These are phyloP conservation scores for Leucopternis melanops DNA, from an alignment of 2,113 vertebrate genomes.

Conservation along the genomic window DNA sequence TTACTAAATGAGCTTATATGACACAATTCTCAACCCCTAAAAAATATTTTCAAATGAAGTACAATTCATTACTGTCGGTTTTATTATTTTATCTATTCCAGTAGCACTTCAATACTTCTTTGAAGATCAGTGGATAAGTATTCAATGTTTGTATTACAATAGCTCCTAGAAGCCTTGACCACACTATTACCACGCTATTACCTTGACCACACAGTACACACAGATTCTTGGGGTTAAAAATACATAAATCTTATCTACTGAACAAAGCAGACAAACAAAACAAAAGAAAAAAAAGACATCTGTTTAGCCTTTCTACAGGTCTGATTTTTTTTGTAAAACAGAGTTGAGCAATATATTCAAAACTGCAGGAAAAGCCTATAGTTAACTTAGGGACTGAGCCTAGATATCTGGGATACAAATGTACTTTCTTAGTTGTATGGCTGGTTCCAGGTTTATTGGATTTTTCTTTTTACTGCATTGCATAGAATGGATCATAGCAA, in stretches of 20 bases:
- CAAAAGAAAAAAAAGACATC: background rate
- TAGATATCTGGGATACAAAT: background rate
- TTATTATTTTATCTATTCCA: background rate
- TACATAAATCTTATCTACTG: background rate
- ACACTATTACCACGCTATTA: background rate
- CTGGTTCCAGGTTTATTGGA: background rate
- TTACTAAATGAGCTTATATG: background rate
- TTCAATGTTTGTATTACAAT: background rate
- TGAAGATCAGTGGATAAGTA: background rate
- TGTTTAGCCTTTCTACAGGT: background rate
- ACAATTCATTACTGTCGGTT: background rate
- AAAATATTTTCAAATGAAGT: background rate
- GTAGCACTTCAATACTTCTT: background rate
- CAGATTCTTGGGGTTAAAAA: background rate
- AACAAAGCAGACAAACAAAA: background rate
- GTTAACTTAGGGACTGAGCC: background rate
- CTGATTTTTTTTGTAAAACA: background rate
- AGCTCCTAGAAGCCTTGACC: background rate
- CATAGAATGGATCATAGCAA: background rate
- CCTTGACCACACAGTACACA: background rate
- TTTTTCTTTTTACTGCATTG: background rate
- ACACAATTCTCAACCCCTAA: background rate
- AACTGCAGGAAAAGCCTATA: background rate
- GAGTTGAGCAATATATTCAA: background rate
- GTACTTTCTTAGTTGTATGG: background rate